Percentiles rank a stretch among this genome's conserved stretches.
phyloP scores from a whole-genome alignment of 2,797 vertebrate genomes.

The Argya squamiceps region DNA sequence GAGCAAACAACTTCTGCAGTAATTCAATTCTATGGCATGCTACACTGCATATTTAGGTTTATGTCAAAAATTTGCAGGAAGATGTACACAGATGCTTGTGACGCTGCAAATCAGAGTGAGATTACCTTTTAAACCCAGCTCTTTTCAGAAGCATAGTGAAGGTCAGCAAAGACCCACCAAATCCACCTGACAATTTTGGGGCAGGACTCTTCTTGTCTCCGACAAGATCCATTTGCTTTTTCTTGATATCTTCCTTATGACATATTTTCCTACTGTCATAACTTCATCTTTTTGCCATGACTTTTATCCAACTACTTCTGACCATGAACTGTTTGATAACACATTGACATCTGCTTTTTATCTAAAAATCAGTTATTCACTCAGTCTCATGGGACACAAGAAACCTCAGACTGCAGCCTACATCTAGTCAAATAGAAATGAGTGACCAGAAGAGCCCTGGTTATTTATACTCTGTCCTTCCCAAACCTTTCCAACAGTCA shows the following conservation, averaged over 20 bases:
- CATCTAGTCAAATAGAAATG: not conserved
- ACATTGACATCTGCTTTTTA: not conserved
- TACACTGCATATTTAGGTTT: not conserved
- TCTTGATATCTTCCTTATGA: not conserved
- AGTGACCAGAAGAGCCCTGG: not conserved
- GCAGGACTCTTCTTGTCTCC: not conserved
- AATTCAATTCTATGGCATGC: not conserved
- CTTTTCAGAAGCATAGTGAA: not conserved
- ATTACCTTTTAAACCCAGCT: not conserved
- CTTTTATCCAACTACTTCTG: not conserved
- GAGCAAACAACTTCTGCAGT: not conserved
- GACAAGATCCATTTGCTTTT: not conserved
- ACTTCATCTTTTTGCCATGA: not conserved
- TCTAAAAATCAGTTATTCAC: not conserved
- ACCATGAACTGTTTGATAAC: not conserved
- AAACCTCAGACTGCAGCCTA: not conserved
- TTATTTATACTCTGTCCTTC: not conserved
- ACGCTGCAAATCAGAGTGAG: not conserved
- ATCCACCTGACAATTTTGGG: not conserved
- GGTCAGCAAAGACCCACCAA: not conserved
- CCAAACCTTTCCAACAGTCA: not conserved
- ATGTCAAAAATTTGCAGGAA: not conserved
- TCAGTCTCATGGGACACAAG: not conserved
- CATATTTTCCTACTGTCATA: not conserved
- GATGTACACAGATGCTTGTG: not conserved